Conservation (phyloP, 2,888 invertebrate species). For the Lottia gigantea region DNA sequence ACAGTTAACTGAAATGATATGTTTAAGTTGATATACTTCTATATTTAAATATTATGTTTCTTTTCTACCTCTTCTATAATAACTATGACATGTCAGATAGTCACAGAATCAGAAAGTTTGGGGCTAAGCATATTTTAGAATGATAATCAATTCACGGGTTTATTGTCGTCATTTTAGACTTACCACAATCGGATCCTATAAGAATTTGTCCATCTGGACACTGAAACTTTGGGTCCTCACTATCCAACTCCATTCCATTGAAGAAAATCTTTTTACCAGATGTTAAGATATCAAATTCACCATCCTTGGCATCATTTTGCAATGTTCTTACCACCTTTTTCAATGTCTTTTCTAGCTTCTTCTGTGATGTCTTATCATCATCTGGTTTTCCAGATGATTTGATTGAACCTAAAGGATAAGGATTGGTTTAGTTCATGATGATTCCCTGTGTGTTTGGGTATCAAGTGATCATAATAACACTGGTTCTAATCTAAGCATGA, state of each 20-base stretch:
- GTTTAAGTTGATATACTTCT: too few relatives aligned
- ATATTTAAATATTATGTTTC: too few relatives aligned
- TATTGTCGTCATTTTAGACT: constrained; percentile 41
- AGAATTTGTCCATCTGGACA: constrained; percentile 73
- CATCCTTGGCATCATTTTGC: constrained; percentile 60
- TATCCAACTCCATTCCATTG: constrained; percentile 50
- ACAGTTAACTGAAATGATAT: constrained; percentile 72
- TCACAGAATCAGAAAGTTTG: too few relatives aligned
- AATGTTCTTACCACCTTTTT: constrained; percentile 50
- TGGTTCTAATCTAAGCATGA: too few relatives aligned
- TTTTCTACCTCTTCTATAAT: too few relatives aligned
- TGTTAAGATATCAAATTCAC: constrained; percentile 60
- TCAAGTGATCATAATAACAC: too few relatives aligned
- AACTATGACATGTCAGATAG: too few relatives aligned
- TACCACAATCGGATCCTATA: constrained; percentile 74
- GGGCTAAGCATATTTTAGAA: too few relatives aligned
- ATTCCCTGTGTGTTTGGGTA: background rate
- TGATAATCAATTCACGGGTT: too few relatives aligned
- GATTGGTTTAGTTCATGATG: background rate
- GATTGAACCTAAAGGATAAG: background rate
- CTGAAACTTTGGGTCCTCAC: constrained; percentile 52
- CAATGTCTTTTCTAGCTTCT: constrained; percentile 36
- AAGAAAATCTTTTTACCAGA: constrained; percentile 52
- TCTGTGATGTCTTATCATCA: constrained; percentile 29
- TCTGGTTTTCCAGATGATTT: constrained; percentile 22